Evolutionary conservation across 2,113 vertebrate species (phyloP).

Genomic region (Illadopsis cleaveri): DNA sequence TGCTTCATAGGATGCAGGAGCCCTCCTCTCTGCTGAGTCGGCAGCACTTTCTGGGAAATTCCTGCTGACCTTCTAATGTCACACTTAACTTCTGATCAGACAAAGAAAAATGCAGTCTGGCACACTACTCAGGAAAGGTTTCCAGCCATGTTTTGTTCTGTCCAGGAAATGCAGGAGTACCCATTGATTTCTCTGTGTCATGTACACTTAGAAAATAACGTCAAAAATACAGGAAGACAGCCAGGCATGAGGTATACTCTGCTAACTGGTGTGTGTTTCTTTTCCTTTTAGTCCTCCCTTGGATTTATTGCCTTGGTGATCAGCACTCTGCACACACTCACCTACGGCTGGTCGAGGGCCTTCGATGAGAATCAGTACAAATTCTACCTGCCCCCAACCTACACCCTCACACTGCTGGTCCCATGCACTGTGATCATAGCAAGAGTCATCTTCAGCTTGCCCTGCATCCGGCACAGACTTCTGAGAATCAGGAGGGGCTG

Average conservation of each 20-base stretch:
- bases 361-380: slow-evolving; percentile 82
- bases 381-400: slow-evolving; percentile 91
- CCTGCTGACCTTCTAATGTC: not conserved
- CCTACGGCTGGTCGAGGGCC: slow-evolving; percentile 86
- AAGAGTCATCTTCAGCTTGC: slow-evolving; percentile 78
- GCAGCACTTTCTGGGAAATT: not conserved
- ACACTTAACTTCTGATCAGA: slow-evolving; percentile 19
- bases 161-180: not conserved
- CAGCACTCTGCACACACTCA: slow-evolving; percentile 87
- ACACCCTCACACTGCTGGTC: slow-evolving; percentile 82
- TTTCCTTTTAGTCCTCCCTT: slow-evolving; percentile 81
- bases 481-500: slow-evolving; percentile 87
- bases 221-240: not conserved
- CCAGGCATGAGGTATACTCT: not conserved
- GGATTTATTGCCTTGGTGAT: slow-evolving; percentile 85
- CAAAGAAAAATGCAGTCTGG: not conserved
- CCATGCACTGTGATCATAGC: slow-evolving; percentile 82
- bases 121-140: not conserved
- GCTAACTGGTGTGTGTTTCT: not conserved
- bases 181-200: not conserved
- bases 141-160: not conserved
- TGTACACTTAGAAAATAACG: not conserved
- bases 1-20: not conserved
- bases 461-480: slow-evolving; percentile 81
- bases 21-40: not conserved